Percentiles rank a stretch among this genome's conserved stretches.
These are phyloP conservation scores for Orientallactaga sibirica DNA, from an alignment of 2,797 vertebrate genomes.

Conservation along the genomic window DNA sequence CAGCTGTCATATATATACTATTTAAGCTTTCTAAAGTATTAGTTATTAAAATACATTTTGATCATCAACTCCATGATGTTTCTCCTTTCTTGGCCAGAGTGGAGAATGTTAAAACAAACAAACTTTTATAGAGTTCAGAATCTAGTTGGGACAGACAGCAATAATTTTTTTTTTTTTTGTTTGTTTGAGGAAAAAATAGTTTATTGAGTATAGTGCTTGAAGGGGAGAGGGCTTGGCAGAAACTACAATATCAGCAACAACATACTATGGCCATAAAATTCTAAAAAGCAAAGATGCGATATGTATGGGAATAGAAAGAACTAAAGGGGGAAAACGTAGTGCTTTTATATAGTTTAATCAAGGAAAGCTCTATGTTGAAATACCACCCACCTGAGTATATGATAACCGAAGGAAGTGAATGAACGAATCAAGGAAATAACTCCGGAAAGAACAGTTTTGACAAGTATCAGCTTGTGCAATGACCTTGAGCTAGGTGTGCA, in stretches of 20 bases:
- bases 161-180: too few species aligned
- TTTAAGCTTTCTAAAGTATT: neutral
- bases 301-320: neutral
- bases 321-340: neutral
- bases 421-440: neutral
- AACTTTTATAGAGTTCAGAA: neutral
- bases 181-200: too few species aligned
- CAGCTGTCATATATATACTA: slow-evolving; percentile 53
- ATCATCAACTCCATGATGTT: neutral
- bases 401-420: neutral
- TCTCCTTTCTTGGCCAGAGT: neutral
- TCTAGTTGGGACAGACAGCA: neutral
- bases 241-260: too few species aligned
- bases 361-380: neutral
- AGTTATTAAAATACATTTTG: neutral
- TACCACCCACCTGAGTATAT: neutral
- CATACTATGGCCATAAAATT: too few species aligned
- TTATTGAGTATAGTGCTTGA: too few species aligned
- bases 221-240: too few species aligned
- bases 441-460: neutral
- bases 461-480: neutral
- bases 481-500: neutral
- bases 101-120: neutral
- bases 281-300: neutral
- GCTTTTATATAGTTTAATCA: neutral